Base-by-base conservation (phyloP, 2,113 vertebrate genomes). In the Chunga burmeisteri region DNA sequence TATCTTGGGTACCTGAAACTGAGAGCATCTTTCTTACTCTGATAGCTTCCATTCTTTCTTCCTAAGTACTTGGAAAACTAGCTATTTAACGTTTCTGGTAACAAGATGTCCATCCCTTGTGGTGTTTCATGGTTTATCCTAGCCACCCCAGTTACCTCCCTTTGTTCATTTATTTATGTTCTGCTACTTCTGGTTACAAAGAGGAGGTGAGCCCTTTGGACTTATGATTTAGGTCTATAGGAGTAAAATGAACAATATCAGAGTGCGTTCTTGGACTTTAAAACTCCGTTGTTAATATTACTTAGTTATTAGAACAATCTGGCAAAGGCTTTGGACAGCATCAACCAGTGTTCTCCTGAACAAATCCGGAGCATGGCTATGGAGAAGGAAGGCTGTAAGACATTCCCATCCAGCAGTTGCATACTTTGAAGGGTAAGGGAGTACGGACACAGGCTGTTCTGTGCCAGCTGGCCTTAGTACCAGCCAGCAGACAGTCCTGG, bases 381-480 rank as follows among this genome's bases (percentile, higher is more conserved):
- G 52, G 50, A 91, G 80, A 50, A 40, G 32, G 42, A 50, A 84
- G 40, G 19, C 83, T 81, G 50, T 74, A 89, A 44, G 50, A 55
- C 32, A 18, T 74, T 96, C 65, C 42, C 0, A 5, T 67, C 61
- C 6, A 2, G 3, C 23, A 29, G 56, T 12, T 93, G 42, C n/a
- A 3, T 59, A 22, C n/a, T 73, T 71, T 40, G 81, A 81, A 79
- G 55, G 47, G 56, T 42, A 14, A 81, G 26, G 59, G 49, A 53
- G 50, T 74, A 81, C 0, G 32, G 38, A 46, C 50, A 13, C 13
- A 10, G 56, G 70, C 32, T 75, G 49, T 77, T 88, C 56, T 68
- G 82, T 92, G 93, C 77, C 83, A 88, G 72, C 80, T 93, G 80
- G 75, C 79, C 36, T 73, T 53, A 40, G 59, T 93, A 88, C 88